Evolutionary conservation across 2,113 vertebrate genomes (phyloP), one percentile per base, ranked within the genome.

Genomic region (Aegypius monachus): DNA sequence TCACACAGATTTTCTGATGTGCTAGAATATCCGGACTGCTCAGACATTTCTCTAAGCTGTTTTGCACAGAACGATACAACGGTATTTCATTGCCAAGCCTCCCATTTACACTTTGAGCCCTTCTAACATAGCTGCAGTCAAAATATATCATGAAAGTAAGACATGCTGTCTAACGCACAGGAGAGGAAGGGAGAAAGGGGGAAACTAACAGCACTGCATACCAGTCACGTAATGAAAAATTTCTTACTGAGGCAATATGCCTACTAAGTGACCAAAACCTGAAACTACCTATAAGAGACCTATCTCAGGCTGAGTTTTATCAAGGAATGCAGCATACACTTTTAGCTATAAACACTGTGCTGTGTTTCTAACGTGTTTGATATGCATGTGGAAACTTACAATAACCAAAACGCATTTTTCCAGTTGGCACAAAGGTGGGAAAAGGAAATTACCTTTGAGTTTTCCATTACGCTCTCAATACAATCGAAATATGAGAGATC

Each of bases 401-500:
- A 66, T 42, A 91, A 88, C 26, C 31, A 59, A 73, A 86, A 91
- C 0, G 2, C 21, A 65, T 36, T 85, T 82, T 16, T 18, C 19
- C 22, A 91, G 20, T 6, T 56, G 61, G 53, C 32, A 70, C 21
- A 88, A 27, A 68, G 11, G 11, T 32, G 17, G 10, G 38, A 34
- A 50, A 68, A 55, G 29, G 19, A 62, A 86, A 86, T 97, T 98
- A 99, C 99, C 99, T 99, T 99, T 50, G 99, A 99, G 95, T 99
- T 99, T 95, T 99, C 99, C 99, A 99, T 99, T 86, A 99, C 99
- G 0, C 99, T 99, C 92, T 99, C 99, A 45, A 99, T 99, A 97
- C 99, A 99, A 97, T 99, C 99, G 82, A 99, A 99, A 95, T 99
- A 99, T 2, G 99, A 99, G 65, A 99, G 99, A 93, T 99, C 99